Conservation (phyloP, 1,140 invertebrate species). For the Solenopsis invicta region DNA sequence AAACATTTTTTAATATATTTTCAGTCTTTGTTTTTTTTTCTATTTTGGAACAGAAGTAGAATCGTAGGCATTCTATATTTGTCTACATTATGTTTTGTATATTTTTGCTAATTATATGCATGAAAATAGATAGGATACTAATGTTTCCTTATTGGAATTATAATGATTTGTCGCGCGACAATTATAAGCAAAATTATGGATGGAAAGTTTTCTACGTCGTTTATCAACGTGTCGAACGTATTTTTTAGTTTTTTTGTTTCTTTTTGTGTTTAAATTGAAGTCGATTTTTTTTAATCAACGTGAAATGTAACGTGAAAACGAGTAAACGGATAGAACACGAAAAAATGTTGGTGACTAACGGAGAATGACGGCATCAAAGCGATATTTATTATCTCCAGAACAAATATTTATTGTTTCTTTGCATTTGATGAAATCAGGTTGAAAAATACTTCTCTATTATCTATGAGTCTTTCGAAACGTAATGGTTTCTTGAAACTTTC, state of each 20-base stretch:
- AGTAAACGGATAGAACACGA: background rate
- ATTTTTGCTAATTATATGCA: background rate
- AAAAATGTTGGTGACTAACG: background rate
- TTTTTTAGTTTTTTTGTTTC: background rate
- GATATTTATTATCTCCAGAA: constrained; percentile 23
- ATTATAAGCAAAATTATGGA: background rate
- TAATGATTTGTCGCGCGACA: background rate
- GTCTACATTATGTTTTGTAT: background rate
- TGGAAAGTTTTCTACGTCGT: background rate
- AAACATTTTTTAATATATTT: background rate
- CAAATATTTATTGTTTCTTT: constrained; percentile 37
- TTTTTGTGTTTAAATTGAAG: constrained; percentile 14
- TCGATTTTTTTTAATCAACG: constrained; percentile 1
- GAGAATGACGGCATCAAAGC: constrained; percentile 22
- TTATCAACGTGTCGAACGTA: background rate
- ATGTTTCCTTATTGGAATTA: background rate
- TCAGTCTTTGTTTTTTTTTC: background rate
- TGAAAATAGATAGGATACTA: background rate
- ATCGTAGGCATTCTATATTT: background rate
- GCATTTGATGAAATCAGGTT: background rate
- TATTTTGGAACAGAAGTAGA: background rate
- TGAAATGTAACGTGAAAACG: constrained; percentile 9
- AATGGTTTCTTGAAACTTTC: background rate
- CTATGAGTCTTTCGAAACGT: background rate
- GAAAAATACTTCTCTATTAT: constrained; percentile 26